Evolutionary conservation across 2,888 invertebrate species (phyloP).

Genomic region (Nezara viridula): DNA sequence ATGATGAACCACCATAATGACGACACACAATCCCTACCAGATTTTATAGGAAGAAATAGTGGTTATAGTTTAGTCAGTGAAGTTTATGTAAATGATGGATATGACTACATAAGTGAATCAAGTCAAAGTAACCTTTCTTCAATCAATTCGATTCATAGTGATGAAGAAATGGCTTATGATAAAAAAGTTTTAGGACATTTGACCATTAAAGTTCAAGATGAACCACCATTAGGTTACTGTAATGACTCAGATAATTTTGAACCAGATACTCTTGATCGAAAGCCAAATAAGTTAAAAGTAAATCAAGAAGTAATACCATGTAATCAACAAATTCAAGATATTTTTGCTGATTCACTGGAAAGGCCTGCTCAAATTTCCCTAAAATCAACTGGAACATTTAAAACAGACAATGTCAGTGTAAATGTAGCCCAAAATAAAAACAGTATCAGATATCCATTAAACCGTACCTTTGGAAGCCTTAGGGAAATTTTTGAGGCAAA

Average conservation of each 20-base stretch:
- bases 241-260: slow-evolving; percentile 88
- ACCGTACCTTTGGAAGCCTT: slow-evolving; percentile 76
- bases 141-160: slow-evolving; percentile 63
- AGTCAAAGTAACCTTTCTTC: slow-evolving; percentile 70
- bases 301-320: slow-evolving; percentile 63
- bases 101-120: slow-evolving; percentile 70
- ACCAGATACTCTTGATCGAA: slow-evolving; percentile 87
- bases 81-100: slow-evolving; percentile 84
- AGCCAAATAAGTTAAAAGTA: slow-evolving; percentile 68
- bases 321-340: slow-evolving; percentile 64
- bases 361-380: slow-evolving; percentile 75
- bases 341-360: slow-evolving; percentile 72
- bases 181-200: slow-evolving; percentile 80
- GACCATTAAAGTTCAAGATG: slow-evolving; percentile 87
- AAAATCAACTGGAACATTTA: slow-evolving; percentile 80
- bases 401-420: slow-evolving; percentile 69
- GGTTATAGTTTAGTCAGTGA: slow-evolving; percentile 82
- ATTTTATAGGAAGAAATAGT: slow-evolving; percentile 70
- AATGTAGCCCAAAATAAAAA: slow-evolving; percentile 10
- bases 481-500: slow-evolving; percentile 80
- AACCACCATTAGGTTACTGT: slow-evolving; percentile 70
- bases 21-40: slow-evolving; percentile 69
- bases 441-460: slow-evolving; percentile 58
- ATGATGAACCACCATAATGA: slow-evolving; percentile 65
- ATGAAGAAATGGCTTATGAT: slow-evolving; percentile 62